phyloP scores from a whole-genome alignment of 2,113 vertebrate species.

The Malurus melanocephalus region DNA sequence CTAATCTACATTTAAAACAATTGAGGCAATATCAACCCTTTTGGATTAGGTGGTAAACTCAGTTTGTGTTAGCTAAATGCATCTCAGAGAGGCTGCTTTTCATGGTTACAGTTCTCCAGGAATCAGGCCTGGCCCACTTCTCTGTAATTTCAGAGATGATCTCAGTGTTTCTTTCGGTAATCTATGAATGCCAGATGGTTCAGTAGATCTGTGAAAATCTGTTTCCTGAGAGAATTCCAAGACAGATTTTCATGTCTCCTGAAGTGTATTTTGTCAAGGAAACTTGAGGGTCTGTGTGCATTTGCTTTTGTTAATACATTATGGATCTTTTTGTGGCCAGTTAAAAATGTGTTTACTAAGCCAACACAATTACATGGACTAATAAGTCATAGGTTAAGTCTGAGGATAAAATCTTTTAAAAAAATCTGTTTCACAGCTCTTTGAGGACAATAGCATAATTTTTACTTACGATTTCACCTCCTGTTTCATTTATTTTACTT shows the following conservation, averaged over 20 bases:
- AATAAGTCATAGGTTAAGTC: background rate
- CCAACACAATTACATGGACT: background rate
- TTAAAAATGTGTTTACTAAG: background rate
- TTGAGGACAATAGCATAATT: background rate
- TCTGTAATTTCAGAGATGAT: background rate
- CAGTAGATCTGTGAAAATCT: background rate
- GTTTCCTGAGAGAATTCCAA: background rate
- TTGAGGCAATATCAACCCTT: background rate
- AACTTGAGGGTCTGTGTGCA: background rate
- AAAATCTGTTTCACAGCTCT: background rate
- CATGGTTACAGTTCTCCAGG: background rate
- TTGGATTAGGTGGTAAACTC: background rate
- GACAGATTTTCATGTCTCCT: background rate
- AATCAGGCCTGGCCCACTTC: background rate
- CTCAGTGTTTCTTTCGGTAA: background rate
- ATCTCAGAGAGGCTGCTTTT: background rate
- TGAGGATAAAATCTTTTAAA: background rate
- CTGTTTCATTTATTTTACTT: background rate
- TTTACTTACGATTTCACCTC: background rate
- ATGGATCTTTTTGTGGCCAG: background rate
- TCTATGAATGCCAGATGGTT: slow-evolving; percentile 27
- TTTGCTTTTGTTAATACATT: background rate
- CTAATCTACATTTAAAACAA: background rate
- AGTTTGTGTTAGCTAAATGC: background rate
- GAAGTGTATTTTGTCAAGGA: background rate